Base-by-base conservation (phyloP, 2,888 invertebrate genomes). In the Cantharis rufa region DNA sequence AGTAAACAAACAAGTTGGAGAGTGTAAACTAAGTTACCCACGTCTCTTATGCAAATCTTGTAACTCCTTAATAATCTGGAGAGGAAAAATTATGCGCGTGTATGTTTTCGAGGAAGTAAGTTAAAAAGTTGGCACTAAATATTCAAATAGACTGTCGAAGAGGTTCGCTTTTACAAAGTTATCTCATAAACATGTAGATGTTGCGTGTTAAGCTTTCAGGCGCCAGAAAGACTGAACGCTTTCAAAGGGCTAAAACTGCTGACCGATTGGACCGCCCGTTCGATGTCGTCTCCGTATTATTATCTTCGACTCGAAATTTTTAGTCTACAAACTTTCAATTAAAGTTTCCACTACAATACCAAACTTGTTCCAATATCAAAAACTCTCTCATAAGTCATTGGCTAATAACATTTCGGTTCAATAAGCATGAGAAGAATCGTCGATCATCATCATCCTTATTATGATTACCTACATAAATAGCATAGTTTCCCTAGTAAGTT, bases 171-270 rank as follows among this genome's bases (percentile, higher is more conserved):
- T 81, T 76, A 74, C 61, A 72, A 79, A 80, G 77, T 82, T 80
- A 81, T 79, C 82, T 80, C 78, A 81, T 81, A 80, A 82, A 80
- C 78, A 80, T 80, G 81, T 78, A 80, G 82, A 80, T 81, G 80
- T 77, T 80, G 77, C 79, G 78, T 80, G 76, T 80, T 71, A 73
- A 71, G 69, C 71, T 72, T 62, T 48, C 70, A 69, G 74, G 62
- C 79, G 72, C 71, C 79, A 70, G 68, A 70, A 69, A 71, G 75
- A 70, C 76, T 18, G 75, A 68, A 66, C 75, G 66, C 69, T 63
- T 61, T 66, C 28, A 74, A 75, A 72, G 78, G 72, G 72, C 66
- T 70, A 64, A 71, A 48, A 66, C 24, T 69, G 75, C 48, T 73
- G 70, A 24, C 72, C 78, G 69, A 71, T 69, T 68, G 75, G 75